Conservation (phyloP, 2,113 vertebrate genomes). For the Sylvietta virens region DNA sequence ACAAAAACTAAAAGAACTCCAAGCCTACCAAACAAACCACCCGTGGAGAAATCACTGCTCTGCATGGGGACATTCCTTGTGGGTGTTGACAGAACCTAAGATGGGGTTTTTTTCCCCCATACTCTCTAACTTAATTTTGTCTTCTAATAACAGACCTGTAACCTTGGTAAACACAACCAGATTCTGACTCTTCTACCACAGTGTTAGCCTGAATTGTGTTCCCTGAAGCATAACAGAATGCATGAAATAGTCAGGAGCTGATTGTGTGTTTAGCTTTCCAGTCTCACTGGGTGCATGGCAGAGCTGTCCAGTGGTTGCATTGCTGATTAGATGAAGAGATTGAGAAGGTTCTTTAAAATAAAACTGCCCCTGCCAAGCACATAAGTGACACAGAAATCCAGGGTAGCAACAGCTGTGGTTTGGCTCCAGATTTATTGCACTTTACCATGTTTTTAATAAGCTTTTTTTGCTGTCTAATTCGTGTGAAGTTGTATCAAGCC, state of each 20-base stretch:
- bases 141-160: not conserved
- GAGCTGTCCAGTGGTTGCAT: not conserved
- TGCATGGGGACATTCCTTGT: not conserved
- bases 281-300: not conserved
- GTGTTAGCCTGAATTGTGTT: not conserved
- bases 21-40: not conserved
- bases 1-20: not conserved
- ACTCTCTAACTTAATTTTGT: not conserved
- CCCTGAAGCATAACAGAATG: not conserved
- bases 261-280: not conserved
- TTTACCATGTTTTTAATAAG: not conserved
- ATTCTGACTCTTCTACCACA: not conserved
- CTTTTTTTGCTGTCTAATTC: not conserved
- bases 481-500: not conserved
- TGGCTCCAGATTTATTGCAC: not conserved
- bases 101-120: fast-evolving
- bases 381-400: not conserved
- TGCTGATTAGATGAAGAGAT: not conserved
- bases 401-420: fast-evolving
- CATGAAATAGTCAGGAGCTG: not conserved
- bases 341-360: not conserved
- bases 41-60: not conserved
- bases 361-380: not conserved
- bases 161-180: not conserved
- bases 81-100: not conserved